Percentiles rank a stretch among this genome's conserved stretches.
These are phyloP conservation scores for Philypnodon macrostomus DNA, from an alignment of 2,797 vertebrate species.

Conservation along the genomic window DNA sequence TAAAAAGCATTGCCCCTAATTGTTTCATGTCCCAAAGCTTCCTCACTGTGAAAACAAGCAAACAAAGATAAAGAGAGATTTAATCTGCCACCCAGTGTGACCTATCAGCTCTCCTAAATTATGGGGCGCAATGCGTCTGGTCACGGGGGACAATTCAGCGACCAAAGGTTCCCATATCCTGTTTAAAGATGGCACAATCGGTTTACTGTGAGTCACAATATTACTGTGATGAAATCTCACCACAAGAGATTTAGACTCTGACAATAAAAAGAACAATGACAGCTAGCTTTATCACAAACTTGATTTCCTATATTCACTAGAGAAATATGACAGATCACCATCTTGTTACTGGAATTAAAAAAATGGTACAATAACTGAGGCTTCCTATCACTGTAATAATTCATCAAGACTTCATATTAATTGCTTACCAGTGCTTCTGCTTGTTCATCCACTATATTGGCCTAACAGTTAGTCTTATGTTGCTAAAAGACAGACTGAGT, in stretches of 20 bases:
- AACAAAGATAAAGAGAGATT: constrained; percentile 27
- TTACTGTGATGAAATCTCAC: background rate
- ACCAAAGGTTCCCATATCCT: background rate
- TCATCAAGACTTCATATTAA: too few species aligned
- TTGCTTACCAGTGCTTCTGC: too few species aligned
- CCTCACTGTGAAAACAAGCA: constrained; percentile 7
- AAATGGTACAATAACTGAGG: too few species aligned
- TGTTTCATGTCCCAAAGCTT: constrained; percentile 53
- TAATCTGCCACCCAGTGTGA: constrained; percentile 9
- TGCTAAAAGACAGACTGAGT: too few species aligned
- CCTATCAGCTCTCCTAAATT: constrained; percentile 4
- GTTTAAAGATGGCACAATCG: background rate
- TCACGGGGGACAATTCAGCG: constrained; percentile 6
- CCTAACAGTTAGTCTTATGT: too few species aligned
- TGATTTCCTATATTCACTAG: too few species aligned
- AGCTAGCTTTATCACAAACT: too few species aligned
- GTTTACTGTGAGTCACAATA: background rate
- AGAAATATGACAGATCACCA: too few species aligned
- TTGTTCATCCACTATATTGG: too few species aligned
- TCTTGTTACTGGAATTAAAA: too few species aligned
- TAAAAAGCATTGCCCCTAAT: constrained; percentile 23
- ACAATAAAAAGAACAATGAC: too few species aligned
- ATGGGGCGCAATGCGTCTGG: constrained; percentile 23
- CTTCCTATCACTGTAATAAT: too few species aligned
- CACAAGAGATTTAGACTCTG: background rate